A percentile compares a stretch with the other conserved stretches of the same genome.
Evolutionary conservation across 2,113 vertebrate genomes (phyloP).

Genomic region (Heliornis fulica): DNA sequence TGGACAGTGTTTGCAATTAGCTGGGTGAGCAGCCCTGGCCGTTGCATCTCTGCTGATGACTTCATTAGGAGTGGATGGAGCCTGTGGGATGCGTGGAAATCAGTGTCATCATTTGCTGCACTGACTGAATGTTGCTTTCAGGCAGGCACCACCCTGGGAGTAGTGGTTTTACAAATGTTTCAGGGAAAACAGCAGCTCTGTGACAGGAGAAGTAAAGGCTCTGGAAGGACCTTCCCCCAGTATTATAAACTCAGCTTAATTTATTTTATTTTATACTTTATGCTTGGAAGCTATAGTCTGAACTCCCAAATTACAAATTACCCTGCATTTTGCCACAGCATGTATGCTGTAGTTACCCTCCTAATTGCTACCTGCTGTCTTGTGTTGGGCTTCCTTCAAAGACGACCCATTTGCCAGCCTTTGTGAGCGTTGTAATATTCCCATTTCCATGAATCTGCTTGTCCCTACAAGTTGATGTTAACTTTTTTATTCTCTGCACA

Average conservation of each 20-base stretch:
- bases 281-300: not conserved
- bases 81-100: not conserved
- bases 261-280: slow-evolving; percentile 30
- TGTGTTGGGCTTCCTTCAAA: not conserved
- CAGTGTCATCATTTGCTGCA: not conserved
- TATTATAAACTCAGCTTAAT: slow-evolving; percentile 23
- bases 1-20: not conserved
- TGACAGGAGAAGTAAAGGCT: not conserved
- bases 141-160: not conserved
- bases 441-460: not conserved
- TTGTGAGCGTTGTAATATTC: not conserved
- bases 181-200: not conserved
- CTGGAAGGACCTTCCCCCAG: not conserved
- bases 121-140: not conserved
- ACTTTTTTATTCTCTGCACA: too few species aligned
- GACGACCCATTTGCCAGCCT: not conserved
- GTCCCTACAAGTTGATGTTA: not conserved
- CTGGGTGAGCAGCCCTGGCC: not conserved
- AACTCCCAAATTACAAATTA: slow-evolving; percentile 12
- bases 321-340: not conserved
- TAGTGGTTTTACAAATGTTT: not conserved
- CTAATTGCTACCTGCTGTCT: not conserved
- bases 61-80: slow-evolving; percentile 14
- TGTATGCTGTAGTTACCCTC: not conserved
- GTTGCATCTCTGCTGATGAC: not conserved